Base-by-base conservation (phyloP, 2,888 invertebrate species). In the Hirtodrosophila alboralis region DNA sequence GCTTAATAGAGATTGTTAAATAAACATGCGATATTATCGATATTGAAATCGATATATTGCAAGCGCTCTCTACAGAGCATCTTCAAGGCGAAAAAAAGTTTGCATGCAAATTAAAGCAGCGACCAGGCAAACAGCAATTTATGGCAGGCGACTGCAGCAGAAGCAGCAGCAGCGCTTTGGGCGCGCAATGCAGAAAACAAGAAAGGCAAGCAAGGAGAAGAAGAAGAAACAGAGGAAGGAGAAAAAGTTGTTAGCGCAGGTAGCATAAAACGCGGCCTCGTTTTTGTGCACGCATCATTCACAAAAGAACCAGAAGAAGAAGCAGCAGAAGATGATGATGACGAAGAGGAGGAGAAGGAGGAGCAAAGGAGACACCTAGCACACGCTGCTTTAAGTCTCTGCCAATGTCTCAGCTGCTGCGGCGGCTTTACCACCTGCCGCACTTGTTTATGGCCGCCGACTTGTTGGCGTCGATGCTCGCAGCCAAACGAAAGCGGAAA, bases 71-170 rank as follows among this genome's bases (percentile, higher is more conserved):
- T 23, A 6, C 8, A 23, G 23, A 6, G 23, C 23, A 23, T 23
- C 6, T 23, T 6, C 21, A 8, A 8, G 14, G 38, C 38, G 26
- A 33, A 31, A 49, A 69, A 73, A 64, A 70, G 65, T 40, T 63
- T 66, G 75, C 78, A 78, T 78, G 78, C 78, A 78, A 78, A 78
- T 78, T 80, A 78, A 78, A 77, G 68, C 65, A 56, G 66, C 56
- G 48, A 77, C 78, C 78, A 78, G 78, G 78, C 81, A 33, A 51
- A 18, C 77, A 77, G 77, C 60, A 71, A 63, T 43, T 58, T 37
- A 14, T 37, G 49, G 31, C 43, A 44, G 57, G 66, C 51, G 21
- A 31, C 48, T 27, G 33, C 62, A 69, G 69, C 60, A 51, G n/a
- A n/a, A n/a, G n/a, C n/a, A n/a, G n/a, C n/a, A n/a, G n/a, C n/a